Conservation (phyloP, 2,888 invertebrate genomes). For the Chesias legatella region DNA sequence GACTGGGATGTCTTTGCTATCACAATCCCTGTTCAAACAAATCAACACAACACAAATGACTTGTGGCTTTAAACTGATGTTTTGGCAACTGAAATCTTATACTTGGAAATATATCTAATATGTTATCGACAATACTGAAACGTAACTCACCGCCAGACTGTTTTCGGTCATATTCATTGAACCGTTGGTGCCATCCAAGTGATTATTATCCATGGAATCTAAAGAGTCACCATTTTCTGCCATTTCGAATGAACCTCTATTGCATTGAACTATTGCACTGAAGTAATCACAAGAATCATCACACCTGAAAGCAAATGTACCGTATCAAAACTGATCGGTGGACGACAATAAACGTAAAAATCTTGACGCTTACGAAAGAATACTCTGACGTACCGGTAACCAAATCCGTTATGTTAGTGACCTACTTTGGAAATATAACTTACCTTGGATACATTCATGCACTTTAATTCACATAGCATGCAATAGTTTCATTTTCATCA, state of each 20-base stretch:
- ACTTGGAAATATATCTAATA: not conserved
- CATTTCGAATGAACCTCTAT: constrained; percentile 56
- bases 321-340: constrained; percentile 23
- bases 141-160: constrained; percentile 66
- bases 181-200: constrained; percentile 83
- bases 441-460: constrained; percentile 34
- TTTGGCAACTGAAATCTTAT: constrained; percentile 3
- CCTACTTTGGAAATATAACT: constrained; percentile 63
- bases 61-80: constrained; percentile 6
- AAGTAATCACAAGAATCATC: constrained; percentile 36
- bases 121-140: not conserved
- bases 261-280: constrained; percentile 49
- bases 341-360: constrained; percentile 23
- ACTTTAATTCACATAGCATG: constrained; percentile 35
- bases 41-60: not conserved
- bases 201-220: constrained; percentile 75
- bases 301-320: constrained; percentile 43
- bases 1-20: not conserved
- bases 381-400: constrained; percentile 75
- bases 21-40: not conserved
- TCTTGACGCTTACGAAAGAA: constrained; percentile 38
- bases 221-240: constrained; percentile 77
- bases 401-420: constrained; percentile 58
- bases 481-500: constrained; percentile 42
- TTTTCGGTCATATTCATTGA: constrained; percentile 76